These are phyloP conservation scores for Drosophila novamexicana DNA, from an alignment of 1,140 invertebrate genomes.

Conservation along the genomic window DNA sequence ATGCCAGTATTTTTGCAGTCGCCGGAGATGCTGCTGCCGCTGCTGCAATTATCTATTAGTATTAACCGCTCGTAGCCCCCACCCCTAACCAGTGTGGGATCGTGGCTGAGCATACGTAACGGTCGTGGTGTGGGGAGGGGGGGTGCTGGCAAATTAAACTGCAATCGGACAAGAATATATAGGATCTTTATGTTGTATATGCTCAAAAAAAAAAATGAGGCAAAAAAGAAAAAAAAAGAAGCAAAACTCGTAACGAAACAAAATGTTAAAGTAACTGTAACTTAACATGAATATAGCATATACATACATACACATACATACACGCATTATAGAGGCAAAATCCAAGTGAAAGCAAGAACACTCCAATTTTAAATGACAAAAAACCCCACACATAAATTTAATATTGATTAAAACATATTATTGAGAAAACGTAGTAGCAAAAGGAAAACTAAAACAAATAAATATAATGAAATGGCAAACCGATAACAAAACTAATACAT, in stretches of 20 bases:
- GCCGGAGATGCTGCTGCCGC: not conserved
- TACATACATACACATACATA: conserved; percentile 47
- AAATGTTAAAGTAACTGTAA: conserved; percentile 74
- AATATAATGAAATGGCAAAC: conserved; percentile 25
- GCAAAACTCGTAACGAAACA: conserved; percentile 20
- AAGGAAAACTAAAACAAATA: conserved; percentile 11
- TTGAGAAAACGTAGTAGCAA: conserved; percentile 21
- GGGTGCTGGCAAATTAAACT: conserved; percentile 9
- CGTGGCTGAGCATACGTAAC: not conserved
- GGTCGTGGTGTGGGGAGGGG: not conserved
- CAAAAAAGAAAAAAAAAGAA: conserved; percentile 15
- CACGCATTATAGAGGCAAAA: conserved; percentile 40
- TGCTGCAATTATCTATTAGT: conserved; percentile 35
- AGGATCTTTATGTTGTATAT: conserved; percentile 42
- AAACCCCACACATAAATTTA: conserved; percentile 19
- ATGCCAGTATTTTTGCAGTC: conserved; percentile 22
- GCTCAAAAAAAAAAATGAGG: conserved; percentile 33
- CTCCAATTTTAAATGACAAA: conserved; percentile 44
- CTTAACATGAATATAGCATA: conserved; percentile 72
- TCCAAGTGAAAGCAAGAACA: conserved; percentile 16
- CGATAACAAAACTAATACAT: conserved; percentile 37
- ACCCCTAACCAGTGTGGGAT: not conserved
- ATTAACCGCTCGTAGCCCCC: conserved; percentile 21
- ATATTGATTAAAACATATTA: conserved; percentile 37
- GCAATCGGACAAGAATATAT: conserved; percentile 24